Percentiles rank a stretch among this genome's conserved stretches.
Conservation (phyloP, 2,113 vertebrate genomes). For the Pachycephala philippinensis region DNA sequence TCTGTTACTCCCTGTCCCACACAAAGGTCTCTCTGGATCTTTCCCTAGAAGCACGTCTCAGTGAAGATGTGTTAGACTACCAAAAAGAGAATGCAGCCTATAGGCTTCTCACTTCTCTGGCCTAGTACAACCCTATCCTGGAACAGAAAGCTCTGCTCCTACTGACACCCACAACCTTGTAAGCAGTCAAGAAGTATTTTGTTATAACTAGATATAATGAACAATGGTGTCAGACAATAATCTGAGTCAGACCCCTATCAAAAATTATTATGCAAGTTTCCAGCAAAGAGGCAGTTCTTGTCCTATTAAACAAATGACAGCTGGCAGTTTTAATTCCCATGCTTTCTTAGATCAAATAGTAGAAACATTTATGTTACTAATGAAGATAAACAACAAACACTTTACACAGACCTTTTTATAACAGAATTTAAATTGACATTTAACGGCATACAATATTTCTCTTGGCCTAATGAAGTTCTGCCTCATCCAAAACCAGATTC, state of each 20-base stretch:
- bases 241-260: not conserved
- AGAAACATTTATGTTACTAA: not conserved
- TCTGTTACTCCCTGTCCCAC: not conserved
- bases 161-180: not conserved
- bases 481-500: not conserved
- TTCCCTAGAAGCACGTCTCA: accelerated
- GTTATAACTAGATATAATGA: not conserved
- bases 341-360: not conserved
- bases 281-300: not conserved
- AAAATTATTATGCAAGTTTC: not conserved
- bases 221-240: not conserved
- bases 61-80: not conserved
- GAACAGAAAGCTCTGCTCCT: not conserved
- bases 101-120: not conserved
- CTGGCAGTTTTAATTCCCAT: not conserved
- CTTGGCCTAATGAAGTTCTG: not conserved
- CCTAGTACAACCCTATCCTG: not conserved
- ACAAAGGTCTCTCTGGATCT: accelerated
- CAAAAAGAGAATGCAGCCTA: not conserved
- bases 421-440: not conserved
- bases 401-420: not conserved
- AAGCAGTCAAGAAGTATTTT: not conserved
- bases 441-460: not conserved
- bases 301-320: not conserved
- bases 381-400: not conserved